Percentiles rank a stretch among this genome's conserved stretches.
These are phyloP conservation scores for Venustoraphidia nigricollis DNA, from an alignment of 2,888 invertebrate genomes.

Conservation along the genomic window DNA sequence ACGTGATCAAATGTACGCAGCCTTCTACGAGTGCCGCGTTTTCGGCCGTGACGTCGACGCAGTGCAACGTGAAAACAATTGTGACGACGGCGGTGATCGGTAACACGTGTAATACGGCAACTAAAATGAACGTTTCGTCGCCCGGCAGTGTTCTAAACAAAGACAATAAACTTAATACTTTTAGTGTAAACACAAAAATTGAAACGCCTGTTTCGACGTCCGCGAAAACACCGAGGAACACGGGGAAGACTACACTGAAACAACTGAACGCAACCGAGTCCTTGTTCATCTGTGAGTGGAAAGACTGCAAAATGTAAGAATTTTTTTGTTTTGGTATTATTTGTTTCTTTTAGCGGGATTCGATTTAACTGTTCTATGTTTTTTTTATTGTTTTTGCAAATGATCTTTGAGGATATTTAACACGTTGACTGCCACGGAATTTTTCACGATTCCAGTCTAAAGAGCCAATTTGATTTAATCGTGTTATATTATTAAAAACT, in stretches of 20 bases:
- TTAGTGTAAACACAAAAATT: background rate
- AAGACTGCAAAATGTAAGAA: constrained; percentile 60
- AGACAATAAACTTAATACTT: background rate
- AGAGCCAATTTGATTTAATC: too few species aligned
- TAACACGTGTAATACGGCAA: background rate
- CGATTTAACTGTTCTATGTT: background rate
- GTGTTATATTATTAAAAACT: too few species aligned
- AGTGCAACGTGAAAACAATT: background rate
- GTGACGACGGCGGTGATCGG: background rate
- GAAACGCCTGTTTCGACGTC: constrained; percentile 2
- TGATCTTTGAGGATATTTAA: too few species aligned
- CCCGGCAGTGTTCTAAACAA: background rate
- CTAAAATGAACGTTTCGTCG: background rate
- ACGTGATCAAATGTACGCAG: constrained; percentile 1
- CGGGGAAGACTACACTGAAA: constrained; percentile 7
- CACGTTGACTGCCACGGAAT: too few species aligned
- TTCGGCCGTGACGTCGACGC: background rate
- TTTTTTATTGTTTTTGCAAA: background rate
- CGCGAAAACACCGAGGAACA: constrained; percentile 17
- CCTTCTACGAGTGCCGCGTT: background rate
- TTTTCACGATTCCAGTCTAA: too few species aligned
- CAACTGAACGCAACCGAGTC: constrained; percentile 14
- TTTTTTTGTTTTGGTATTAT: background rate
- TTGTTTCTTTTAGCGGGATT: background rate
- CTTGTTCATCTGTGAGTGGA: constrained; percentile 82